These are phyloP conservation scores for Platalea minor DNA, from an alignment of 2,797 vertebrate species.

Conservation along the genomic window DNA sequence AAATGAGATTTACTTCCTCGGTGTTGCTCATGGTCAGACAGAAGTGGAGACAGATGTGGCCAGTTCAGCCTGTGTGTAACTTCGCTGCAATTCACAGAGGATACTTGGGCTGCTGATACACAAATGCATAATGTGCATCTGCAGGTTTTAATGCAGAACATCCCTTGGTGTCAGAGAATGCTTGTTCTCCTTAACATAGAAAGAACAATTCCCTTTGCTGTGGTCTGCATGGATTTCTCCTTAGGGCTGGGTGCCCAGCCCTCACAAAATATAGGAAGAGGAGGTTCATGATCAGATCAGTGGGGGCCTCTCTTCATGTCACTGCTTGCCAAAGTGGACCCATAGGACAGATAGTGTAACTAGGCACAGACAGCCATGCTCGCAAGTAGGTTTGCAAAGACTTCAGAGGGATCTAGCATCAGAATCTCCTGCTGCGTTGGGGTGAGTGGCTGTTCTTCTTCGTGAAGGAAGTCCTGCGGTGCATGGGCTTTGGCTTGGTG, in stretches of 20 bases:
- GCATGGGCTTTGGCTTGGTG: not conserved
- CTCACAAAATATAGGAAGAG: not conserved
- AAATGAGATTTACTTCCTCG: not conserved
- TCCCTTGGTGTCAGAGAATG: not conserved
- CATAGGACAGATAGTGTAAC: accelerated
- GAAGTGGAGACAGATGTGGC: not conserved
- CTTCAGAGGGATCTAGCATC: not conserved
- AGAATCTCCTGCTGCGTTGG: not conserved
- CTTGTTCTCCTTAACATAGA: accelerated
- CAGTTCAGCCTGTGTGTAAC: not conserved
- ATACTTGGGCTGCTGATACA: not conserved
- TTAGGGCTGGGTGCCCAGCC: not conserved
- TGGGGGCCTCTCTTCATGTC: not conserved
- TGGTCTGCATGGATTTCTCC: not conserved
- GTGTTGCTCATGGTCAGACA: not conserved
- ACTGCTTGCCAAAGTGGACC: not conserved
- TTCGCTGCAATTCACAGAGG: accelerated
- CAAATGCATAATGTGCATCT: too few relatives aligned
- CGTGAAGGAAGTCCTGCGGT: not conserved
- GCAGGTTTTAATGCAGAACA: not conserved
- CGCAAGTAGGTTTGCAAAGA: not conserved
- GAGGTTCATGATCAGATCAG: not conserved
- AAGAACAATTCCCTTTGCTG: not conserved
- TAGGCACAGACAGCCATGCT: not conserved
- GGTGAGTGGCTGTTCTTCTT: too few relatives aligned